Evolutionary conservation across 53 echinoderm and acorn worm species (phyloP).

Genomic region (Holothuria leucospilota): DNA sequence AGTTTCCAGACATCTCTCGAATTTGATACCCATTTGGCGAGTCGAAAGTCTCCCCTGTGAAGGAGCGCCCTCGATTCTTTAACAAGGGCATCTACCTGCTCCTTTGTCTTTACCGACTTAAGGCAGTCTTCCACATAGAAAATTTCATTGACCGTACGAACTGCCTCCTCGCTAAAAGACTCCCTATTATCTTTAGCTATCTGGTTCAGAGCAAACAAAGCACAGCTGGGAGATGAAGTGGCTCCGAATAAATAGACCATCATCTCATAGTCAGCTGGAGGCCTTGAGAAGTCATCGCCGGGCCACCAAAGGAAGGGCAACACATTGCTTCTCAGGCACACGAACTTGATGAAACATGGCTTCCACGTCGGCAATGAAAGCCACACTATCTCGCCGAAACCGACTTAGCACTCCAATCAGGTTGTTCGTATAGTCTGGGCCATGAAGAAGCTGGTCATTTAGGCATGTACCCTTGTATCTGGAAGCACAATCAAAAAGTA

Average conservation of each 20-base stretch:
- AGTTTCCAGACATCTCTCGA: conserved; percentile 41
- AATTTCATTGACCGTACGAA: conserved; percentile 7
- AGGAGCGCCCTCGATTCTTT: conserved; percentile 15
- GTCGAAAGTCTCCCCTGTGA: conserved; percentile 59
- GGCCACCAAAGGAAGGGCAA: conserved; percentile 66
- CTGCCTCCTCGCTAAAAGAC: no score
- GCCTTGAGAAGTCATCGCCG: background rate
- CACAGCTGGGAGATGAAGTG: conserved; percentile 42
- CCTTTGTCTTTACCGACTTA: conserved; percentile 37
- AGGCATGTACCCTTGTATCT: conserved; percentile 49
- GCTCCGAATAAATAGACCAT: conserved; percentile 38
- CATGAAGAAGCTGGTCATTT: conserved; percentile 48
- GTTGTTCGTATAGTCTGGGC: conserved; percentile 68
- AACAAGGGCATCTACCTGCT: conserved; percentile 43
- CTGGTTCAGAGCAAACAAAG: conserved; percentile 39
- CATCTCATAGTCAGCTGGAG: conserved; percentile 33
- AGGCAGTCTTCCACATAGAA: conserved; percentile 82
- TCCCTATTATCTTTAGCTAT: conserved; percentile 18
- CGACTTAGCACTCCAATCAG: conserved; percentile 56
- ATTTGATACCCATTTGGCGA: conserved; percentile 71
- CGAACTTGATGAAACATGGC: conserved; percentile 57
- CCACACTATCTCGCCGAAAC: conserved; percentile 52
- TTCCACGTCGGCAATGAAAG: conserved; percentile 47
- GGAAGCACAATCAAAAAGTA: conserved; percentile 25
- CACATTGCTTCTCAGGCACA: conserved; percentile 38